Base-by-base conservation (phyloP, 1,140 invertebrate species). In the Samia ricini region DNA sequence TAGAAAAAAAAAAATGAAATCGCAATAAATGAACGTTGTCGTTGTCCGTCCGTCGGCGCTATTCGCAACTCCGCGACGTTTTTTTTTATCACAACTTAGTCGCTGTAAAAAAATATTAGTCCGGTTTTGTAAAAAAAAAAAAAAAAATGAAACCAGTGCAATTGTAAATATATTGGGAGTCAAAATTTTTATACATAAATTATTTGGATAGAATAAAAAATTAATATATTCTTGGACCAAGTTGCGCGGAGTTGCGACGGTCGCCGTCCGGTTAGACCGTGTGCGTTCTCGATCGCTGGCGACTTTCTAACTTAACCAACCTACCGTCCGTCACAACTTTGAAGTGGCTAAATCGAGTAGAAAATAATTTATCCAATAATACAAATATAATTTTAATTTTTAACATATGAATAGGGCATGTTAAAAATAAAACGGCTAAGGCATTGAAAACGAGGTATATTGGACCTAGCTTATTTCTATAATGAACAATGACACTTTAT, bases 181-280 rank as follows among this genome's bases (percentile, higher is more conserved):
- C 86, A 84, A 85, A 88, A 85, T 86, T 88, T 87, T 89, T 88
- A 88, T 87, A 89, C 81, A n/a, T n/a, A 86, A 83, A 85, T 84
- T 83, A 81, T 82, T 87, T 83, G 74, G n/a, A 76, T 83, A 81
- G 72, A 29, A 10, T 29, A 42, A 42, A 42, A 52, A 80, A 76
- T 73, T 77, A 76, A 81, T 79, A 79, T 79, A 82, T 81, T 79
- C 76, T 80, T 77, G 81, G 83, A 82, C 77, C 72, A 83, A 81
- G 79, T 76, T 67, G 66, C 58, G 76, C 49, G 74, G 72, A 66
- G 77, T 62, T 42, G 63, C 68, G 76, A 74, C 66, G 68, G 60
- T 3, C 51, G 69, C 20, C 58, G 69, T 33, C 60, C 63, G 63
- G 52, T 42, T 42, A 42, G 33, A 42, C 56, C 59, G 58, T 21